Evolutionary conservation across 2,888 invertebrate genomes (phyloP).

Genomic region (Acanthosepion esculentum): DNA sequence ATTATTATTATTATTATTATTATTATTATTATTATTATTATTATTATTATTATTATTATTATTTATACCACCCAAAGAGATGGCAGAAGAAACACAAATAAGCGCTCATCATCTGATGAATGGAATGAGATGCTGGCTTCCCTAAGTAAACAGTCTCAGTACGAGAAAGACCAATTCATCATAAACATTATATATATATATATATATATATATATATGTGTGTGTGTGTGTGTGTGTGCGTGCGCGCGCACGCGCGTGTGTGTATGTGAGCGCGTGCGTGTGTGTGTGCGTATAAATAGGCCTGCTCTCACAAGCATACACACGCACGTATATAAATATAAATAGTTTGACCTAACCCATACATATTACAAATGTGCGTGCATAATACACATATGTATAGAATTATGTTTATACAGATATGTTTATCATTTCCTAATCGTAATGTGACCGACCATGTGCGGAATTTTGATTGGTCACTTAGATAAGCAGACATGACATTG

Average conservation of each 20-base stretch:
- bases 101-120: not conserved
- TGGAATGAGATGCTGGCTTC: not conserved
- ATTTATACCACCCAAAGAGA: constrained; percentile 16
- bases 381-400: not conserved
- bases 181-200: not conserved
- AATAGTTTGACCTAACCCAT: not conserved
- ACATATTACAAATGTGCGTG: constrained; percentile 15
- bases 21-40: not conserved
- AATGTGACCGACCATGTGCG: not conserved
- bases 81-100: not conserved
- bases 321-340: not conserved
- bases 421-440: not conserved
- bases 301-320: not conserved
- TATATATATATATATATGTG: not conserved
- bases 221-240: not conserved
- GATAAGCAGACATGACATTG: not conserved
- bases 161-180: constrained; percentile 8
- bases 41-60: not conserved
- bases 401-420: not conserved
- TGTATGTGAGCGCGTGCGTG: not conserved
- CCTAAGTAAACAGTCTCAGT: not conserved
- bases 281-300: not conserved
- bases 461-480: not conserved
- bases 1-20: not conserved
- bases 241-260: not conserved